phyloP scores from a whole-genome alignment of 2,797 vertebrate species.

The Zenarchopterus dispar region DNA sequence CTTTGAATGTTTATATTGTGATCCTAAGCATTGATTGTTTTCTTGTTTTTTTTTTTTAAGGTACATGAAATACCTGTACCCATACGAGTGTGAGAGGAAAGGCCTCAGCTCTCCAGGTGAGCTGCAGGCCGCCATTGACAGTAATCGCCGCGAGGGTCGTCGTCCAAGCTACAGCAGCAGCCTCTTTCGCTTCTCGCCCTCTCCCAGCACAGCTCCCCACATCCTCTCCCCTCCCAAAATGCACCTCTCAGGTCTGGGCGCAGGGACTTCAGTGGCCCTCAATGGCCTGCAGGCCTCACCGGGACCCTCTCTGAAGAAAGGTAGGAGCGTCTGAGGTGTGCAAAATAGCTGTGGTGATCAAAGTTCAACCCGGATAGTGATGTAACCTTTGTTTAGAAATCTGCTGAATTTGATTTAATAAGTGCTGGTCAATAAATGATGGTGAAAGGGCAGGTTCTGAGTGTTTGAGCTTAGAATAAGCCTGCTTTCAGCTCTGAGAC shows the following conservation, averaged over 20 bases:
- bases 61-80: conserved; percentile 99
- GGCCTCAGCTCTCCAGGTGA: conserved; percentile 93
- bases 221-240: conserved; percentile 92
- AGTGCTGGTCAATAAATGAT: background rate
- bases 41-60: conserved; percentile 64
- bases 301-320: conserved; percentile 78
- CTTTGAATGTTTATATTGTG: background rate
- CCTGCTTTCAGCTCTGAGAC: too few species aligned
- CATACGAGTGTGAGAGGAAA: conserved; percentile 96
- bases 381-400: background rate
- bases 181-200: conserved; percentile 90
- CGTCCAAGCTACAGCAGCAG: conserved; percentile 95
- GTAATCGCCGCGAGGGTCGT: conserved; percentile 94
- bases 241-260: conserved; percentile 86
- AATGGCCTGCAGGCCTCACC: conserved; percentile 83
- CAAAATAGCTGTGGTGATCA: background rate
- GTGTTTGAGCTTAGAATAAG: too few species aligned
- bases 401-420: conserved; percentile 3
- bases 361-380: too few species aligned
- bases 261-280: conserved; percentile 78
- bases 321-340: conserved; percentile 34
- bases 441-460: background rate
- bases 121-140: conserved; percentile 95
- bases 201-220: conserved; percentile 82
- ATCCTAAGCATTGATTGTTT: conserved; percentile 5